Conservation (phyloP, 2,797 vertebrate species). For the Philypnodon macrostomus region DNA sequence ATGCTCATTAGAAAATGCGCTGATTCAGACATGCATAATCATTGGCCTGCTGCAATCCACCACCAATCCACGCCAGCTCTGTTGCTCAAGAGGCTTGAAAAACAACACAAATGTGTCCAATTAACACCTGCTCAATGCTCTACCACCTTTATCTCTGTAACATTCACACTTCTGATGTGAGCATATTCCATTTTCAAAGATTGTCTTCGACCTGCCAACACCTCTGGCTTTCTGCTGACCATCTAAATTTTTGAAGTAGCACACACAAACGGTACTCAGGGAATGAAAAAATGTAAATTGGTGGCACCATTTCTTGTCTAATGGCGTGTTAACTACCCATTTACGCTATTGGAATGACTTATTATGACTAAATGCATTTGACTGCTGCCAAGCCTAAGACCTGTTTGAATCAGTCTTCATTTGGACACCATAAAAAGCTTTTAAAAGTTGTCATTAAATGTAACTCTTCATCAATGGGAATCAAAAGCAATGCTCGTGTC, state of each 20-base stretch:
- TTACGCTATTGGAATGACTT: background rate
- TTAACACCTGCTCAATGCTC: conserved; percentile 57
- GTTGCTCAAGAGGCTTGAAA: conserved; percentile 31
- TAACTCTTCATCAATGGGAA: conserved; percentile 10
- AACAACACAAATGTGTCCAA: conserved; percentile 55
- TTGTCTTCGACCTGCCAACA: conserved; percentile 42
- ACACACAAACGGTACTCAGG: conserved; percentile 3
- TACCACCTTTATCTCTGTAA: conserved; percentile 23
- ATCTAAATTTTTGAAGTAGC: conserved; percentile 12
- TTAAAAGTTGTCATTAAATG: conserved; percentile 7
- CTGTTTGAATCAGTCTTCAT: conserved; percentile 17
- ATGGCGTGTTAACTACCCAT: background rate
- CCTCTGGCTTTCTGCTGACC: conserved; percentile 31
- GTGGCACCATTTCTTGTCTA: background rate
- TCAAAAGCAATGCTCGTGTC: conserved; percentile 1
- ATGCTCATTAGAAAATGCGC: too few species aligned
- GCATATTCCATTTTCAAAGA: conserved; percentile 23
- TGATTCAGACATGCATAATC: conserved; percentile 53
- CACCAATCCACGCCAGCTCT: conserved; percentile 12
- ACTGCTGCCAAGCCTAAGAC: background rate
- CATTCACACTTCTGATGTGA: conserved; percentile 22
- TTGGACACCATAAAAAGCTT: conserved; percentile 21
- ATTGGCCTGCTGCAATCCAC: conserved; percentile 41
- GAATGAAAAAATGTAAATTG: background rate
- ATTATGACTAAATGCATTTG: background rate